Conservation (phyloP, 2,888 invertebrate species). For the Cantharis flavilabris region DNA sequence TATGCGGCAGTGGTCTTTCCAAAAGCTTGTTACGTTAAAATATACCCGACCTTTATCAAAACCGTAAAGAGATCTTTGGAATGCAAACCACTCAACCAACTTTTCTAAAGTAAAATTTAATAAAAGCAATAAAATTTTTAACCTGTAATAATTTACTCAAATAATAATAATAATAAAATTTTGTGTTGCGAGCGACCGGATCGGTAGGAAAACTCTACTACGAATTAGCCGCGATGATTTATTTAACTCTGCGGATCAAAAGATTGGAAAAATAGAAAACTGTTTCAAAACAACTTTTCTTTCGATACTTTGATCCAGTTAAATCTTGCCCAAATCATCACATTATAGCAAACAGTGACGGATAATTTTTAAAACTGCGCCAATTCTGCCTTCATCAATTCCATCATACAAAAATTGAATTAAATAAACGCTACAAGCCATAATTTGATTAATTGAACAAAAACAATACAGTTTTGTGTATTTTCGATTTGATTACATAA, state of each 20-base stretch:
- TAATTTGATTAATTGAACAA: neutral
- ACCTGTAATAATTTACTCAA: neutral
- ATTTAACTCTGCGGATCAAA: neutral
- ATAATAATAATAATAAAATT: neutral
- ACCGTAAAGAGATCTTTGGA: slow-evolving; percentile 14
- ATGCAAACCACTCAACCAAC: slow-evolving; percentile 7
- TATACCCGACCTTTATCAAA: slow-evolving; percentile 9
- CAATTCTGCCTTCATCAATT: neutral
- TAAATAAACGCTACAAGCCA: neutral
- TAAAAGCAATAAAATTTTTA: neutral
- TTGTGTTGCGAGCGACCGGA: neutral
- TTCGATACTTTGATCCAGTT: neutral
- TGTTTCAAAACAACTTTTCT: neutral
- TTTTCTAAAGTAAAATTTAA: slow-evolving; percentile 2
- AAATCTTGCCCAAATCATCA: neutral
- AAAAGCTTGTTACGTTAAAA: slow-evolving; percentile 10
- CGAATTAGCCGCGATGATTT: neutral
- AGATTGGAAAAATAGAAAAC: neutral
- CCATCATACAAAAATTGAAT: neutral
- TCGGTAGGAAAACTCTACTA: neutral
- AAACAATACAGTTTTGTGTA: neutral
- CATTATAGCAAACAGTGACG: neutral
- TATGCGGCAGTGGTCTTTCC: slow-evolving; percentile 2
- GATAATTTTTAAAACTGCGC: neutral
- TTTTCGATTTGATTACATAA: neutral